Base-by-base conservation (phyloP, 2,113 vertebrate genomes). In the Alethe castanea region DNA sequence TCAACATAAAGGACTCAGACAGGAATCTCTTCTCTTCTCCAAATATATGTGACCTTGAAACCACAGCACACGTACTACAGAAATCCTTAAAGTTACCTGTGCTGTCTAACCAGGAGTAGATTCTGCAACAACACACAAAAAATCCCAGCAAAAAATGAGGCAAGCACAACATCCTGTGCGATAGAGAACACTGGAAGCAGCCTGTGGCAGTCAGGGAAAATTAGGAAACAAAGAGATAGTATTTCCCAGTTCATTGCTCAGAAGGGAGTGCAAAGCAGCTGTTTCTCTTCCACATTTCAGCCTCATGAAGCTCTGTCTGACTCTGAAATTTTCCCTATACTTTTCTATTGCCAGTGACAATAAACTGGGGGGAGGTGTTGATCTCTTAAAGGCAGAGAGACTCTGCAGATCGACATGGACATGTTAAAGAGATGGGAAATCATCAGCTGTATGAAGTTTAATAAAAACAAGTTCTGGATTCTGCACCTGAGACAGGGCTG, bases 331-430 rank as follows among this genome's bases (percentile, higher is more conserved):
- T 79, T 25, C 19, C 8, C 40, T 74, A 44, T 5, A 9, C 0
- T 71, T 91, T 72, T 74, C 38, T n/a, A 19, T 40, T 47, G 13
- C 24, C 20, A 10, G 23, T 31, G 25, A 38, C 20, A 60, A 45
- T 67, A 35, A 67, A 38, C 4, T 60, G 33, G 23, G 16, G 38
- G 19, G 19, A 73, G 60, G 5, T 38, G 14, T 47, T 45, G 70
- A 20, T 38, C 28, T 15, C 45, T 44, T 0, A 0, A 81, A 53
- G n/a, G 38, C 24, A 60, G 53, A 67, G 38, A 53, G 24, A 45
- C 29, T 16, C 38, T 67, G 29, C 20, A 60, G 38, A 29, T 24
- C 0, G 0, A 74, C 24, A 19, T 8, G 29, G 17, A 26, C 24
- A 22, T 22, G 12, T 40, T 31, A n/a, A 44, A 40, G 24, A 14